phyloP scores from a whole-genome alignment of 2,797 vertebrate genomes.

The Sorex maritimensis region DNA sequence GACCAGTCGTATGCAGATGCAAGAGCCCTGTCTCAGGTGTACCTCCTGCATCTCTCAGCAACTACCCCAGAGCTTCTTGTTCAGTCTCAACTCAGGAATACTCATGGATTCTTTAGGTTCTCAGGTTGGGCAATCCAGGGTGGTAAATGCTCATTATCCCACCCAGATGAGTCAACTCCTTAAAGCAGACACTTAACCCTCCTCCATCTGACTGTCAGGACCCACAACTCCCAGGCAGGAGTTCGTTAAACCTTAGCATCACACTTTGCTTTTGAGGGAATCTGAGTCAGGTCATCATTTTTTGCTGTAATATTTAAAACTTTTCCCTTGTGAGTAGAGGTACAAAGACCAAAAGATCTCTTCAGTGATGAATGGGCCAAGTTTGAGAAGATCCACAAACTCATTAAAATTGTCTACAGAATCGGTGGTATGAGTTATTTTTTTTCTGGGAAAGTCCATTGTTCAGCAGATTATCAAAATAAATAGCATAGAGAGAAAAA shows the following conservation, averaged over 20 bases:
- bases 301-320: background rate
- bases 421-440: background rate
- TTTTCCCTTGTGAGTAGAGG: background rate
- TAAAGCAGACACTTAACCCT: background rate
- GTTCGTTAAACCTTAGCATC: background rate
- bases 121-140: background rate
- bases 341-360: slow-evolving; percentile 33
- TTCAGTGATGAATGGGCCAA: background rate
- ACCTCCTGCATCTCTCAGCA: background rate
- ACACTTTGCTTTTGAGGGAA: background rate
- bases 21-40: background rate
- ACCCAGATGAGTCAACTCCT: too few relatives aligned
- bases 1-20: background rate
- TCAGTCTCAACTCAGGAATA: background rate
- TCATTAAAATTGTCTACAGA: background rate
- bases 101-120: background rate
- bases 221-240: background rate
- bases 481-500: background rate
- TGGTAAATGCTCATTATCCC: too few relatives aligned
- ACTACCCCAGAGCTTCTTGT: background rate
- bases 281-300: background rate
- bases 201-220: background rate
- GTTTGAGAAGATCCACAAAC: background rate
- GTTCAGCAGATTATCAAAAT: background rate
- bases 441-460: background rate